phyloP scores from a whole-genome alignment of 2,797 vertebrate genomes.

The Eidolon dupreanum region DNA sequence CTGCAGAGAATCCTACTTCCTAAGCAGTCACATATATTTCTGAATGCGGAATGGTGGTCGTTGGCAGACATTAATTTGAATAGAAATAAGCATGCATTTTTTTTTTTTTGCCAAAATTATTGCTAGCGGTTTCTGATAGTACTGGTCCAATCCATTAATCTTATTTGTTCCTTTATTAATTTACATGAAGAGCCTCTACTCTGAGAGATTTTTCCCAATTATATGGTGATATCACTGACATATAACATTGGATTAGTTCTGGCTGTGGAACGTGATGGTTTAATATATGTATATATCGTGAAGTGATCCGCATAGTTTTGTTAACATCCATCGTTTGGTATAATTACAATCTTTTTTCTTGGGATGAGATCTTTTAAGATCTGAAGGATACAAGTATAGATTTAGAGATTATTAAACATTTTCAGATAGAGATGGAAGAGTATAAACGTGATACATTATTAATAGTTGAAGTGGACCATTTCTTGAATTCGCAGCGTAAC shows the following conservation, averaged over 20 bases:
- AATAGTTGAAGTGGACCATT: neutral
- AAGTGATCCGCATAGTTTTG: neutral
- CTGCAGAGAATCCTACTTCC: too few relatives aligned
- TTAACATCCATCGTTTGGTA: neutral
- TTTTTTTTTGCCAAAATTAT: neutral
- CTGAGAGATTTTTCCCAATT: neutral
- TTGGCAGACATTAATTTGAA: neutral
- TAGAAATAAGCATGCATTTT: neutral
- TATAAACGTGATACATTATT: neutral
- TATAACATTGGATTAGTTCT: neutral
- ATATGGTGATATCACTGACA: neutral
- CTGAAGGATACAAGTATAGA: neutral
- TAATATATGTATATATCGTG: neutral
- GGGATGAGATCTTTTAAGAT: neutral
- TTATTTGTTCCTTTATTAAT: neutral
- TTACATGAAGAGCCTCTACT: neutral
- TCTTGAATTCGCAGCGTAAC: neutral
- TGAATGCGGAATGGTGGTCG: neutral
- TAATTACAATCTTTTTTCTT: neutral
- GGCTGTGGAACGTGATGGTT: rapidly evolving
- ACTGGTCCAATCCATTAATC: rapidly evolving
- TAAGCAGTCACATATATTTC: neutral
- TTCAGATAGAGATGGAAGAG: neutral
- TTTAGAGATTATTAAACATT: neutral
- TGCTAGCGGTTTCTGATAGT: neutral